Evolutionary conservation across 2,888 invertebrate genomes (phyloP), one percentile per base, ranked within the genome.

Genomic region (Stenoptilia bipunctidactyla): DNA sequence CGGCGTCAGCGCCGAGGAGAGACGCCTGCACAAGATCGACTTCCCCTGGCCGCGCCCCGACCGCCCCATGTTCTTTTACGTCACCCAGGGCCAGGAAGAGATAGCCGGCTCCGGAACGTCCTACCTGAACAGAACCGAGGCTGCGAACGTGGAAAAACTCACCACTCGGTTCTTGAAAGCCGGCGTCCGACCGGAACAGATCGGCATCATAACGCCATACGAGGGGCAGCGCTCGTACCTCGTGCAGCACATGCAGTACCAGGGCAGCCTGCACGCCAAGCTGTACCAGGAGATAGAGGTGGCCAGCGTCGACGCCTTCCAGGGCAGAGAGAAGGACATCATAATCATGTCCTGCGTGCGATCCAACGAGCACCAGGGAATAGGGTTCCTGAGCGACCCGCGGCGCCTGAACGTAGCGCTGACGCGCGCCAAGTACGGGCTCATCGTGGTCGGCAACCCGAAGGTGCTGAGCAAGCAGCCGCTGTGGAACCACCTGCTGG

Each of bases 331-430:
- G 66, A 99, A 99, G 63, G 99, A 99, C 63, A 94, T 98, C 42
- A 99, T 99, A 51, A 97, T 99, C 40, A 94, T 99, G 92, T 98
- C 98, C 0, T 99, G 98, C 74, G 99, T 99, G 1, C 89, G 99
- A 39, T 97, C 98, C 4, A 99, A 99, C 66, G 98, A 98, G 63
- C 96, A 98, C 61, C 98, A 98, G 68, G 98, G 97, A 33, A 99
- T 99, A 56, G 99, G 99, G 0, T 99, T 99, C 70, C 85, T 99
- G 30, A 98, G 97, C 64, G 99, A 99, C 72, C 98, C 99, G 0
- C 87, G 99, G 1, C 92, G 99, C 40, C 85, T 99, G 38, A 99
- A 99, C 79, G 99, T 99, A 0, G 99, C 99, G 0, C 76, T 99
- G 13, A 99, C 99, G 0, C 89, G 99, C 42, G 97, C 99, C 4